A percentile compares a stretch with the other conserved stretches of the same genome.
These are phyloP conservation scores for Tachina lurida DNA, from an alignment of 2,888 invertebrate species.

Conservation along the genomic window DNA sequence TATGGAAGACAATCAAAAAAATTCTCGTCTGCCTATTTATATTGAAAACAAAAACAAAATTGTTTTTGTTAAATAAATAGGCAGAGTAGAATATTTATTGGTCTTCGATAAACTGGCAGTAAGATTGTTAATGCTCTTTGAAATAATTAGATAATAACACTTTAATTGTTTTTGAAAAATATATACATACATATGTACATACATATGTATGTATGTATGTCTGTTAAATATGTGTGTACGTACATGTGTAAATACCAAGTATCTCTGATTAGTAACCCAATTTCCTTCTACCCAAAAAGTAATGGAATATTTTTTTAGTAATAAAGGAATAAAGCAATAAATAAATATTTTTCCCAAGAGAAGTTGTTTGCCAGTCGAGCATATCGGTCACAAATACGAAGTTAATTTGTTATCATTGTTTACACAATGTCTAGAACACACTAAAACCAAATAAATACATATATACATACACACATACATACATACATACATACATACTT, in stretches of 20 bases:
- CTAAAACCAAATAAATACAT: conserved; percentile 35
- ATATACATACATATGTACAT: neutral
- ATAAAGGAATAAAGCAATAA: conserved; percentile 16
- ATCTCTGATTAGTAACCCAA: conserved; percentile 51
- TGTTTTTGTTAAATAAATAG: no score
- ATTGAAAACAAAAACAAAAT: no score
- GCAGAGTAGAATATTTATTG: no score
- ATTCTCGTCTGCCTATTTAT: no score
- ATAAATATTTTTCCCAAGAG: conserved; percentile 2
- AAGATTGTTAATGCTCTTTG: neutral
- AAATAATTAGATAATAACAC: neutral
- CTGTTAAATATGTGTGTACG: neutral
- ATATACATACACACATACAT: no score
- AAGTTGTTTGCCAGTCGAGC: conserved; percentile 37
- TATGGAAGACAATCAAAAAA: no score
- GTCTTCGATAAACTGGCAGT: no score
- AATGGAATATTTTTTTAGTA: conserved; percentile 57
- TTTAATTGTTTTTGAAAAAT: neutral
- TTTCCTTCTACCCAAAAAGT: conserved; percentile 26
- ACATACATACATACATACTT: no score
- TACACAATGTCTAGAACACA: conserved; percentile 45
- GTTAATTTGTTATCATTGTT: conserved; percentile 34
- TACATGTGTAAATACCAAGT: neutral
- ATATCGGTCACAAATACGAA: conserved; percentile 41
- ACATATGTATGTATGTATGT: neutral